phyloP scores from a whole-genome alignment of 2,113 vertebrate species.

The Sialia sialis region DNA sequence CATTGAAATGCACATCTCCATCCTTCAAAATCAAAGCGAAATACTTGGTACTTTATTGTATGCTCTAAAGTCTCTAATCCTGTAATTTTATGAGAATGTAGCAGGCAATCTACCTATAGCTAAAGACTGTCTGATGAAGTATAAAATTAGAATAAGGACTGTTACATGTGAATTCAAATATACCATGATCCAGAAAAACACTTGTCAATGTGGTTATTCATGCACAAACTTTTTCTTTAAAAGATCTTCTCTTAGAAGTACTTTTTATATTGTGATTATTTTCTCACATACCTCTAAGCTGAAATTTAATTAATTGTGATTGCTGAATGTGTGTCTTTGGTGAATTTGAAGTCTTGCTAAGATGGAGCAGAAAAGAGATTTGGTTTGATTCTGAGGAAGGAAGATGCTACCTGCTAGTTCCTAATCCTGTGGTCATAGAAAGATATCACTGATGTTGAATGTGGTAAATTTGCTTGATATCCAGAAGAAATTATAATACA shows the following conservation, averaged over 20 bases:
- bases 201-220: not conserved
- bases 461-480: conserved; percentile 50
- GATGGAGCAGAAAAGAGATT: not conserved
- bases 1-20: not conserved
- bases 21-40: not conserved
- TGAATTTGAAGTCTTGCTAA: not conserved
- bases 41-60: not conserved
- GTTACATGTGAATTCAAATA: not conserved
- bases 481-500: conserved; percentile 24
- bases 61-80: not conserved
- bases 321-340: not conserved
- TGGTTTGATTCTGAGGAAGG: not conserved
- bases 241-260: not conserved
- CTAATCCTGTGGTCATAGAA: not conserved
- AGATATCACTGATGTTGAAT: not conserved
- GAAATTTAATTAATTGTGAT: not conserved
- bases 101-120: not conserved
- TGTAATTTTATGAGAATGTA: not conserved
- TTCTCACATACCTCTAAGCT: not conserved
- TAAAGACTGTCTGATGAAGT: not conserved
- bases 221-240: not conserved
- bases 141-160: not conserved
- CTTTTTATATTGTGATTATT: not conserved
- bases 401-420: not conserved
- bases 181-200: not conserved